Conservation (phyloP, 2,888 invertebrate species). For the Drosophila fulvimacula region DNA sequence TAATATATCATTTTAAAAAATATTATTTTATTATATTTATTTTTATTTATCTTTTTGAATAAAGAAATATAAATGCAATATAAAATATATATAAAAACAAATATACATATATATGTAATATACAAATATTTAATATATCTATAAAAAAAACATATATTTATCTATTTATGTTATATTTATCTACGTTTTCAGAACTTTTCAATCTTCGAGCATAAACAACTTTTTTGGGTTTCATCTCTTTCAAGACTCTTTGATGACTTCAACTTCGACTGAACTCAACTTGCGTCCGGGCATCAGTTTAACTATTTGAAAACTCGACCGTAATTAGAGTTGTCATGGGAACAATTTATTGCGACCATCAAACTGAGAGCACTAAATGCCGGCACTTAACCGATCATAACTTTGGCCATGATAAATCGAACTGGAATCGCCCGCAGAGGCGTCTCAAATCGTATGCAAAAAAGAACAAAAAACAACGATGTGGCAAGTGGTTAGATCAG, state of each 20-base stretch:
- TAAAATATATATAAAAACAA: too few species aligned
- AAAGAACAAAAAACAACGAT: neutral
- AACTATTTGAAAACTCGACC: conserved; percentile 12
- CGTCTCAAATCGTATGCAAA: conserved; percentile 27
- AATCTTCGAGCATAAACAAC: neutral
- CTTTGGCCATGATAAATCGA: conserved; percentile 71
- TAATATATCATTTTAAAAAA: too few species aligned
- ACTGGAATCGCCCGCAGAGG: conserved; percentile 58
- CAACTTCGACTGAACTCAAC: conserved; percentile 8
- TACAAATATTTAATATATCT: too few species aligned
- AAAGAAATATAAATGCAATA: too few species aligned
- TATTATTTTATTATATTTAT: too few species aligned
- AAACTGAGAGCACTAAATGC: conserved; percentile 57
- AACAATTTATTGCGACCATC: conserved; percentile 58
- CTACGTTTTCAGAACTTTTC: neutral
- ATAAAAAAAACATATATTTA: too few species aligned
- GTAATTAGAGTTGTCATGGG: conserved; percentile 71
- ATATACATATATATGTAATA: too few species aligned
- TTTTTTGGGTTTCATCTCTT: too few species aligned
- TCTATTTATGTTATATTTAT: too few species aligned
- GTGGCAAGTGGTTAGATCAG: neutral
- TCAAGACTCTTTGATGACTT: neutral
- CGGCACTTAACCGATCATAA: conserved; percentile 75
- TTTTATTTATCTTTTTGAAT: too few species aligned
- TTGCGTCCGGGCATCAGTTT: neutral